These are phyloP conservation scores for Littorina saxatilis DNA, from an alignment of 1,140 invertebrate genomes.

Conservation along the genomic window DNA sequence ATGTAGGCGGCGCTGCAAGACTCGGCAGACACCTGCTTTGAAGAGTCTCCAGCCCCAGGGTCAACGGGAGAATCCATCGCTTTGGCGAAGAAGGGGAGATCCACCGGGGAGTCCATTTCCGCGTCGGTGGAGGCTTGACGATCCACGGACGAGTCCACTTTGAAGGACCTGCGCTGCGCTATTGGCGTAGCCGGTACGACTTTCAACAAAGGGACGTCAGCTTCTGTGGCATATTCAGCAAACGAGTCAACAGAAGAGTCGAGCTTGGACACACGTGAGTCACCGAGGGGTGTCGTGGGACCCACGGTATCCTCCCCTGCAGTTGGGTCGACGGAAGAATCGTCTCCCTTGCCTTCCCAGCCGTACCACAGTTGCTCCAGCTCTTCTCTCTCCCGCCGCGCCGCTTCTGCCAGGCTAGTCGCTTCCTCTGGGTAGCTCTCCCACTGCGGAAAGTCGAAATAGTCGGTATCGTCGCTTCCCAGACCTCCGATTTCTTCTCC, in stretches of 20 bases:
- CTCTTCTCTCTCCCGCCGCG: constrained; percentile 6
- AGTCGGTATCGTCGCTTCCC: background rate
- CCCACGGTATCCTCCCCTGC: background rate
- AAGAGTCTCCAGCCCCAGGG: background rate
- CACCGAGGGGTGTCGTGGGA: background rate
- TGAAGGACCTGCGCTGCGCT: no score
- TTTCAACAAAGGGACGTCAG: no score
- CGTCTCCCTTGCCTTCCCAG: constrained; percentile 12
- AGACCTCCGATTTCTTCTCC: background rate
- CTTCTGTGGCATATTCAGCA: no score
- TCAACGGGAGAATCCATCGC: background rate
- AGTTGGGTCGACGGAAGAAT: constrained; percentile 20
- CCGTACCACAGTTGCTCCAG: constrained; percentile 14
- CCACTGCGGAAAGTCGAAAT: constrained; percentile 14
- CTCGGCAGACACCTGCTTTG: background rate
- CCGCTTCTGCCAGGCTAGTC: constrained; percentile 18
- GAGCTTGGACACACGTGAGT: no score
- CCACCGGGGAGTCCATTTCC: background rate
- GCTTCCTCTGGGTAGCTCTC: constrained; percentile 6
- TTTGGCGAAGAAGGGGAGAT: background rate
- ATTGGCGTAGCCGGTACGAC: no score
- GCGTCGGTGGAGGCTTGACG: background rate
- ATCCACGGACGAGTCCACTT: background rate
- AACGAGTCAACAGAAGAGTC: no score
- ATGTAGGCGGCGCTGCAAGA: no score